Percentiles rank a stretch among this genome's conserved stretches.
phyloP scores from a whole-genome alignment of 1,140 invertebrate species.

The Nasonia giraulti region DNA sequence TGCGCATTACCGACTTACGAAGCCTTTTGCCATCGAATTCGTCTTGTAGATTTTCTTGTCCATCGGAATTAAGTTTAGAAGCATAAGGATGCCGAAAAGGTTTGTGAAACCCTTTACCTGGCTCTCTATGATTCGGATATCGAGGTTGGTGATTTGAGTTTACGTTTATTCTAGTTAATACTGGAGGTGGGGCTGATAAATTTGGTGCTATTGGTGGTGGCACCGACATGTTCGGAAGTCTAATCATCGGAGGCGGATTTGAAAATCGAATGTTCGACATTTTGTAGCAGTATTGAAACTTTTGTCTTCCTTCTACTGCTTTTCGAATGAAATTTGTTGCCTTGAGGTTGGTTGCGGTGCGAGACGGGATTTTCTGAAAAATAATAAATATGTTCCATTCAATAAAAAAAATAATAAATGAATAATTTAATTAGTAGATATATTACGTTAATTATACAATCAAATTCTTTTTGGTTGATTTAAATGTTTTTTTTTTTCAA shows the following conservation, averaged over 20 bases:
- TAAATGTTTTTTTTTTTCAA: no score
- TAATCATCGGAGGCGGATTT: slow-evolving; percentile 66
- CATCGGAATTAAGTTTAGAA: slow-evolving; percentile 68
- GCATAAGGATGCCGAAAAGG: slow-evolving; percentile 73
- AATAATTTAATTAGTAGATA: no score
- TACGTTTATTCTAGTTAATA: slow-evolving; percentile 71
- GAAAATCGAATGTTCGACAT: slow-evolving; percentile 32
- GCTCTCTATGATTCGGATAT: slow-evolving; percentile 68
- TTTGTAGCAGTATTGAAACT: not conserved
- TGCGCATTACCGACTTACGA: slow-evolving; percentile 96
- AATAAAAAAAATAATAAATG: no score
- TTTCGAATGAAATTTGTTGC: no score
- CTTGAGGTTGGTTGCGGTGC: no score
- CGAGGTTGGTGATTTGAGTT: slow-evolving; percentile 67
- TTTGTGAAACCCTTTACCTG: slow-evolving; percentile 70
- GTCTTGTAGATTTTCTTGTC: slow-evolving; percentile 76
- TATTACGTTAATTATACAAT: no score
- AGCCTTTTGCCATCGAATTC: slow-evolving; percentile 97
- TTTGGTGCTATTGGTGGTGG: slow-evolving; percentile 70
- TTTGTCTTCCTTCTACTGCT: no score
- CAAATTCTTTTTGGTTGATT: no score
- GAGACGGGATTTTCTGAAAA: no score
- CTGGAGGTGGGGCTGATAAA: slow-evolving; percentile 71
- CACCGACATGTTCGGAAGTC: slow-evolving; percentile 72
- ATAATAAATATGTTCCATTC: no score